Evolutionary conservation across 2,888 invertebrate genomes (phyloP), one percentile per base, ranked within the genome.

Genomic region (Microplitis manilae): DNA sequence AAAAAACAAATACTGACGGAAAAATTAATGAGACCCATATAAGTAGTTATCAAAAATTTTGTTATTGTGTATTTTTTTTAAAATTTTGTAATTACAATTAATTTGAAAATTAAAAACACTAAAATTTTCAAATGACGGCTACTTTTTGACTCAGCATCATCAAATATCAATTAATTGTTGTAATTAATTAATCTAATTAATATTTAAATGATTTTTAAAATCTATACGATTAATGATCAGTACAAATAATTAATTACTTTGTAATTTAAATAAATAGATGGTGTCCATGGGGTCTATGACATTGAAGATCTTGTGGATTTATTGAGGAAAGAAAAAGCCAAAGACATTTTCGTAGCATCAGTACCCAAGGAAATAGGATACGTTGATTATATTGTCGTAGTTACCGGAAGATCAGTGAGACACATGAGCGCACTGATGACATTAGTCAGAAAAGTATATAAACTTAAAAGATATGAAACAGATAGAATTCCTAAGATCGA

Each of bases 381-480:
- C 91, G 95, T 96, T 13, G 95, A 97, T 88, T 94, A 96, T 84
- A 93, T 98, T 86, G 95, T 97, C 76, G 90, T 98, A 7, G 95
- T 94, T 1, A 94, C 94, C 75, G 95, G 94, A 1, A 93, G 92
- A 83, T 96, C 96, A 79, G 91, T 91, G 72, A 92, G 94, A 78
- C 97, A 97, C 85, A 94, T 96, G 91, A 86, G 91, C 79, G 95
- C 95, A 15, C 90, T 96, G 61, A 94, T 94, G 0, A 93, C 94
- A 82, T 95, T 95, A 90, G 93, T 96, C 0, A 91, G 94, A 78
- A 94, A 93, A 87, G 92, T 95, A 65, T 96, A 92, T 85, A 97
- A 97, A 90, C 92, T 93, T 73, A 96, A 96, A 87, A 92, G 92
- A 61, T 68, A 89, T 38, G 89, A 91, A 79, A 88, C 85, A 17